phyloP scores from a whole-genome alignment of 2,113 vertebrate genomes.

The Chamaetylas fuelleborni region DNA sequence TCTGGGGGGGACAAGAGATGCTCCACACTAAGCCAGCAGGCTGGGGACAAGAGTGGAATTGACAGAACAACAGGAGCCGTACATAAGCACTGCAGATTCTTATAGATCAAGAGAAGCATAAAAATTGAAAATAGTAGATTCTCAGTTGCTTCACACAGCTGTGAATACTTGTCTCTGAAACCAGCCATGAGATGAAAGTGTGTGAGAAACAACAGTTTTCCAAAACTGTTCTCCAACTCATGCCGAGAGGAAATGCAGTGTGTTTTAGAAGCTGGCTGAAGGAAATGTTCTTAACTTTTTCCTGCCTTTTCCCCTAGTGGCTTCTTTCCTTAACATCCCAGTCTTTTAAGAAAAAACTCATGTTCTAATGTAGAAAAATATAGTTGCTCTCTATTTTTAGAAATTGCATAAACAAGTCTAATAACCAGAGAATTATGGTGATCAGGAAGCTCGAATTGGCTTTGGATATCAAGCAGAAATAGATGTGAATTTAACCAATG shows the following conservation, averaged over 20 bases:
- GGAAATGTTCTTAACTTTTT: constrained; percentile 45
- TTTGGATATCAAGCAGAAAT: constrained; percentile 38
- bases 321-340: constrained; percentile 40
- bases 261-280: constrained; percentile 50
- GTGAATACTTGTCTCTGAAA: constrained; percentile 29
- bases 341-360: constrained; percentile 16
- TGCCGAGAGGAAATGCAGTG: not conserved
- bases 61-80: not conserved
- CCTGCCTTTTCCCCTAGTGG: constrained; percentile 41
- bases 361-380: constrained; percentile 47
- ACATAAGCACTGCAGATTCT: not conserved
- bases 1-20: not conserved
- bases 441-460: constrained; percentile 9
- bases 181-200: not conserved
- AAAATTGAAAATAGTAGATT: not conserved
- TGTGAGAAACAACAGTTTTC: not conserved
- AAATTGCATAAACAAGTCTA: constrained; percentile 27
- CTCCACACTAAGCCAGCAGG: not conserved
- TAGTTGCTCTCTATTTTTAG: constrained; percentile 39
- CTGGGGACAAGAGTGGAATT: not conserved
- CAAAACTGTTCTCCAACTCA: constrained; percentile 11
- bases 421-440: constrained; percentile 5
- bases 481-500: constrained; percentile 8
- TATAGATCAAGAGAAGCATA: not conserved
- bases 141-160: constrained; percentile 14